Conservation (phyloP, 2,797 vertebrate genomes). For the Intellagama lesueurii region DNA sequence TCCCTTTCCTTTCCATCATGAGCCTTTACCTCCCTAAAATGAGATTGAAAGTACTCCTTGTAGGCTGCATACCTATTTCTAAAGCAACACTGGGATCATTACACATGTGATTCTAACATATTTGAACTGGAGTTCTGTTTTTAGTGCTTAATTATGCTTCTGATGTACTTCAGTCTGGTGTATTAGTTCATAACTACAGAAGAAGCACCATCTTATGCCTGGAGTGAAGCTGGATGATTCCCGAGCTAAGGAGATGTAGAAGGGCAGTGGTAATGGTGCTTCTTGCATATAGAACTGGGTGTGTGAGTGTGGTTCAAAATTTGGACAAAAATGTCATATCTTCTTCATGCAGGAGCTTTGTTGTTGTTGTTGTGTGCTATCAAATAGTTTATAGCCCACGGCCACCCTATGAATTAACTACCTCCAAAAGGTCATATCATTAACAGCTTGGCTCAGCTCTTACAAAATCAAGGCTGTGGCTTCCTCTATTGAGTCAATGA, state of each 20-base stretch:
- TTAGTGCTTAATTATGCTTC: slow-evolving; percentile 36
- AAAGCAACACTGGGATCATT: slow-evolving; percentile 62
- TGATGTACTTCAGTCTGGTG: background rate
- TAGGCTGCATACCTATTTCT: slow-evolving; percentile 62
- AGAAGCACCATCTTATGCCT: background rate
- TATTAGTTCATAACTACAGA: background rate
- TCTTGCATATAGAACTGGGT: background rate
- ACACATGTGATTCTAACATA: slow-evolving; percentile 55
- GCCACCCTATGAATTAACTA: background rate
- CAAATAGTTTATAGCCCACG: background rate
- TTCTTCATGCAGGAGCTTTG: background rate
- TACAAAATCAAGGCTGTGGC: no score
- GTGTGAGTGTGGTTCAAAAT: no score
- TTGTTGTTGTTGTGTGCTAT: background rate
- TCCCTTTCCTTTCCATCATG: slow-evolving; percentile 10
- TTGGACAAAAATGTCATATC: background rate
- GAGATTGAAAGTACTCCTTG: slow-evolving; percentile 48
- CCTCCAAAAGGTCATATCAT: no score
- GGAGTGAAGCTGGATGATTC: background rate
- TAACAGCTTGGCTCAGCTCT: no score
- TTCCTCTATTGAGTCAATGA: no score
- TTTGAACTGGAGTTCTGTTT: slow-evolving; percentile 48
- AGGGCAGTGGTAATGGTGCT: background rate
- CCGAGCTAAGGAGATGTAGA: background rate
- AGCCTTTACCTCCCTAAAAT: slow-evolving; percentile 38